Conservation (phyloP, 1,140 invertebrate genomes). For the Anthonomus grandis region DNA sequence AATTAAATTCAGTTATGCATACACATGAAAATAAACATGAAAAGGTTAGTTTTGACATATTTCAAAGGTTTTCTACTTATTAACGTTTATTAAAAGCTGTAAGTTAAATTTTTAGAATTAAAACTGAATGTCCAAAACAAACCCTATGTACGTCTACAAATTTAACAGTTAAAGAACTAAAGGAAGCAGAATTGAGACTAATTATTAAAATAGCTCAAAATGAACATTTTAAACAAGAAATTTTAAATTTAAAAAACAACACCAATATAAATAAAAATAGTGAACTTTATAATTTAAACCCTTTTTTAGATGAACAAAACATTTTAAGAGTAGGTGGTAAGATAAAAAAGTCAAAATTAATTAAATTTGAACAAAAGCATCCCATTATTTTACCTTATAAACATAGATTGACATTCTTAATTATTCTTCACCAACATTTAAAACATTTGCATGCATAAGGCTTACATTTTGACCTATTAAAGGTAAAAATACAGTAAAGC, state of each 20-base stretch:
- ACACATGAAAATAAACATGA: background rate
- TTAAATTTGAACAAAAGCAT: slow-evolving; percentile 24
- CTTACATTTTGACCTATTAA: background rate
- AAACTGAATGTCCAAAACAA: background rate
- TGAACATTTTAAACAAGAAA: slow-evolving; percentile 9
- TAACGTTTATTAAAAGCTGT: slow-evolving; percentile 20
- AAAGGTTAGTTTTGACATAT: slow-evolving; percentile 21
- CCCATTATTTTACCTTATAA: slow-evolving; percentile 29
- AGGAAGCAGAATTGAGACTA: background rate
- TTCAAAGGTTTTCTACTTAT: slow-evolving; percentile 22
- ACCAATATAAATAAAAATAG: slow-evolving; percentile 8
- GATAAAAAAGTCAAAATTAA: slow-evolving; percentile 31
- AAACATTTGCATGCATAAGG: too few relatives aligned
- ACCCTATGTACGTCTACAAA: background rate
- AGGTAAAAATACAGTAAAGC: background rate
- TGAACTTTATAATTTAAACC: slow-evolving; percentile 20
- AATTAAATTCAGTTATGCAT: slow-evolving; percentile 27
- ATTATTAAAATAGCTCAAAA: slow-evolving; percentile 19
- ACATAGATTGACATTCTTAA: slow-evolving; percentile 25
- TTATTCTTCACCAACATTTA: too few relatives aligned
- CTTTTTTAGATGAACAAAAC: slow-evolving; percentile 31
- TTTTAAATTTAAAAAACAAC: slow-evolving; percentile 5
- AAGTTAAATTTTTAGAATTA: slow-evolving; percentile 15
- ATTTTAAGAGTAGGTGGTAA: slow-evolving; percentile 36
- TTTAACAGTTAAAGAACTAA: slow-evolving; percentile 7